These are phyloP conservation scores for Procavia capensis DNA, from an alignment of 2,113 vertebrate species.

Conservation along the genomic window DNA sequence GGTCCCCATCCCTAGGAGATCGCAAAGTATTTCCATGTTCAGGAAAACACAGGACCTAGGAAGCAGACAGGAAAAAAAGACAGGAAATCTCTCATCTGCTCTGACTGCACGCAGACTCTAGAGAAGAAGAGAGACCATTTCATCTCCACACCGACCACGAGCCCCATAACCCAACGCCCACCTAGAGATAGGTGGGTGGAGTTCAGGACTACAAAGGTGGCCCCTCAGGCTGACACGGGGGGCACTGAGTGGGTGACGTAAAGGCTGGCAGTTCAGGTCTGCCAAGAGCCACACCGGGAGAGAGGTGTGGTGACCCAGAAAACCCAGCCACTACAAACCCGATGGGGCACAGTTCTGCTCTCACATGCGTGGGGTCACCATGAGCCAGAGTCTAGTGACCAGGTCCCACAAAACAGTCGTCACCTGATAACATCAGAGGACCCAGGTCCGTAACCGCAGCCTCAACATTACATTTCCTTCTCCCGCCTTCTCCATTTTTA, in stretches of 20 bases:
- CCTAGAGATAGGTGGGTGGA: background rate
- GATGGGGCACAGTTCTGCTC: background rate
- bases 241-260: background rate
- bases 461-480: background rate
- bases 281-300: background rate
- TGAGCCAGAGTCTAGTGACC: background rate
- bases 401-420: background rate
- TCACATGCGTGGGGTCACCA: background rate
- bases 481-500: background rate
- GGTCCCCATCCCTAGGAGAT: constrained; percentile 11
- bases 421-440: accelerated
- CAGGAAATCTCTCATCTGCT: background rate
- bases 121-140: background rate
- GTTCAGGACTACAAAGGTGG: background rate
- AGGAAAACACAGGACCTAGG: background rate
- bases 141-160: background rate
- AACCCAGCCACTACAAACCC: background rate
- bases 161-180: background rate
- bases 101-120: background rate
- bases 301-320: background rate
- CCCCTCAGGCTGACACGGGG: background rate
- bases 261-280: background rate
- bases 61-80: background rate
- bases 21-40: background rate
- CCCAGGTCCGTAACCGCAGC: accelerated